Evolutionary conservation across 2,113 vertebrate genomes (phyloP).

Genomic region (Pachycephala philippinensis): DNA sequence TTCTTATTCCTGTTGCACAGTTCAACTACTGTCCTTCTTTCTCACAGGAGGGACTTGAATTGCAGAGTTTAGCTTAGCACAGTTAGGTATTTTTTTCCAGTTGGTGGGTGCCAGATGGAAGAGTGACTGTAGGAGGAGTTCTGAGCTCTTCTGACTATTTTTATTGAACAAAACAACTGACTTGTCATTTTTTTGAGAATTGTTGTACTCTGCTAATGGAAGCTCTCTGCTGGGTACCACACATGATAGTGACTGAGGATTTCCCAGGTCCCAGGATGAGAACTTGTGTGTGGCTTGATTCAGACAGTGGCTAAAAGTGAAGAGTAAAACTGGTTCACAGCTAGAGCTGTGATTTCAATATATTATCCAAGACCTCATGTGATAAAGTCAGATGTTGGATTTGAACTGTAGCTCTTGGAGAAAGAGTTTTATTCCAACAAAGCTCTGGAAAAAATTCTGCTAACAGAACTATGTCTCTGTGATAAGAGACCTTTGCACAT

Average conservation of each 20-base stretch:
- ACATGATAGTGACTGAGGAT: not conserved
- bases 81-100: slow-evolving; percentile 59
- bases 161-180: not conserved
- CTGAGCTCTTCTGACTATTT: not conserved
- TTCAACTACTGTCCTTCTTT: slow-evolving; percentile 19
- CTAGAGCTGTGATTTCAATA: not conserved
- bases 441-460: not conserved
- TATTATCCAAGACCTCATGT: not conserved
- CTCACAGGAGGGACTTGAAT: slow-evolving; percentile 25
- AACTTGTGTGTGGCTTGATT: not conserved
- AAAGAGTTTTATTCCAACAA: not conserved
- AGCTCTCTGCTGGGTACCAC: not conserved
- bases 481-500: not conserved
- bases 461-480: not conserved
- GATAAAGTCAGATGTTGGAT: not conserved
- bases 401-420: not conserved
- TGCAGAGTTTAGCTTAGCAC: slow-evolving; percentile 45
- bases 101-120: slow-evolving; percentile 43
- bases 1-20: slow-evolving; percentile 35
- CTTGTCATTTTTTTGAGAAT: not conserved
- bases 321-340: not conserved
- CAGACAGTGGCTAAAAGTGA: not conserved
- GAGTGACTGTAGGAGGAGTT: slow-evolving; percentile 34
- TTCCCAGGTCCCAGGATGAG: not conserved
- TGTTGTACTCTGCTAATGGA: not conserved